Evolutionary conservation across 2,113 vertebrate genomes (phyloP), one percentile per base, ranked within the genome.

Genomic region (Hippolais icterina): DNA sequence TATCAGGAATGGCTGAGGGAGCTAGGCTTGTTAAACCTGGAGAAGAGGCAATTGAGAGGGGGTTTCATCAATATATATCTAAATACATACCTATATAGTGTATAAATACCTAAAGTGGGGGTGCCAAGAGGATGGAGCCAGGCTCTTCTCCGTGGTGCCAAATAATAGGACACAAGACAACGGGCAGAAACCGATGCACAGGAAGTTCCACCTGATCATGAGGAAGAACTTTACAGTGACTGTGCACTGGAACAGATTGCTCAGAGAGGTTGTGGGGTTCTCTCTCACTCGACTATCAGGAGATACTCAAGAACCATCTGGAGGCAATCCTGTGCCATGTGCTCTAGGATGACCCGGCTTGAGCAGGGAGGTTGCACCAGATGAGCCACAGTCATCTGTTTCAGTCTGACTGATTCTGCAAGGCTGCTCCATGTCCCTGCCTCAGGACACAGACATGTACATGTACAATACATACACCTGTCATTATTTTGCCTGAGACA

Each of bases 291-390:
- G 15, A 7, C 35, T 42, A 3, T 42, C 15, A 50, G 20, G 33
- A 66, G 33, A 33, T 65, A 31, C 5, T 57, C 35, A 50, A 37
- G 59, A 80, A 15, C 17, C 4, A 8, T 54, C 25, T 64, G 31
- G 18, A 23, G 0, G 0, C 25, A 50, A 5, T 72, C 59, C 57
- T 57, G 1, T 72, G 59, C 35, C 5, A 3, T 37, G 37, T 37
- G 44, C 27, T 44, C 12, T 23, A 12, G 59, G 15, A 6, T 52
- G 33, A 65, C 10, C 31, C 31, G 64, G 15, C 59, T 10, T 65
- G 59, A 65, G 44, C 59, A 33, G 37, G 33, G 37, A 37, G 50
- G 3, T 59, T 59, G 37, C 10, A 52, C 27, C 50, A 44, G 27
- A 17, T 41, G n/a, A 52, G 16, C 23, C 46, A 5, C 87, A 46